These are phyloP conservation scores for Siphlonurus alternatus DNA, from an alignment of 2,888 invertebrate genomes.

Conservation along the genomic window DNA sequence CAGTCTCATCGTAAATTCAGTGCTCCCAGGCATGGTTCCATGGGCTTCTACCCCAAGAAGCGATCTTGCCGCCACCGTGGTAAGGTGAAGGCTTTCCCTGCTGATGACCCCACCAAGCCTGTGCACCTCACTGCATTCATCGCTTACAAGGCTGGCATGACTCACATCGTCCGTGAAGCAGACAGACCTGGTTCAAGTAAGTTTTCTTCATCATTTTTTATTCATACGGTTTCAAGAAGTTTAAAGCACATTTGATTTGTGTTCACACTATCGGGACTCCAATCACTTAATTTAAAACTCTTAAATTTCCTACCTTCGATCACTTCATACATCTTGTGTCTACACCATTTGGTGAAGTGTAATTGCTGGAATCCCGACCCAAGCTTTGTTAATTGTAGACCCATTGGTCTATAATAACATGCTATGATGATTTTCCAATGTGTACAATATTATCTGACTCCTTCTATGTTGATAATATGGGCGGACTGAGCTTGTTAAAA, in stretches of 20 bases:
- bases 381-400: background rate
- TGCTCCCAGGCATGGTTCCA: constrained; percentile 98
- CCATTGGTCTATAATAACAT: background rate
- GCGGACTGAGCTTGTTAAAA: background rate
- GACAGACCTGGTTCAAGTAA: constrained; percentile 97
- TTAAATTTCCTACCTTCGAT: too few species aligned
- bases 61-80: constrained; percentile 91
- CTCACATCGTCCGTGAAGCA: constrained; percentile 96
- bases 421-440: background rate
- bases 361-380: background rate
- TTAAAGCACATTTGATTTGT: background rate
- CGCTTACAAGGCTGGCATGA: constrained; percentile 99
- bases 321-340: too few species aligned
- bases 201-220: too few species aligned
- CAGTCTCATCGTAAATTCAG: constrained; percentile 99
- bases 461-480: background rate
- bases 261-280: background rate
- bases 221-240: background rate
- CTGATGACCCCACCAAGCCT: constrained; percentile 90
- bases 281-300: too few species aligned
- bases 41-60: constrained; percentile 99
- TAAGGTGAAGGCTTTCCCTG: constrained; percentile 98
- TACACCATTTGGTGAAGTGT: background rate
- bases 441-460: constrained; percentile 2
- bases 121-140: constrained; percentile 96